Conservation (phyloP, 1,140 invertebrate genomes). For the Brachionus manjavacas region DNA sequence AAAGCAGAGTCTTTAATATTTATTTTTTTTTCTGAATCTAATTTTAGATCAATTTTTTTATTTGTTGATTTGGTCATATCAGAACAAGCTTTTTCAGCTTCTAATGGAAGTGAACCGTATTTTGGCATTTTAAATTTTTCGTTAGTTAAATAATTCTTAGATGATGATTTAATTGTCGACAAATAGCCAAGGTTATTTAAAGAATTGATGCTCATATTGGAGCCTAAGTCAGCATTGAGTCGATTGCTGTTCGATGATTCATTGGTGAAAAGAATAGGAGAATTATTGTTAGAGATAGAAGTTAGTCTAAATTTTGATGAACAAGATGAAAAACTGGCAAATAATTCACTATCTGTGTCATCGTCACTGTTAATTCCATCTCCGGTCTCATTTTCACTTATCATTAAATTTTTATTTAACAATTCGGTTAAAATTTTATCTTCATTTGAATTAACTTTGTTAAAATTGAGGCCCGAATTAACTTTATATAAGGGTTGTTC, state of each 20-base stretch:
- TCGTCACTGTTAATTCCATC: slow-evolving; percentile 26
- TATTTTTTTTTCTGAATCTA: neutral
- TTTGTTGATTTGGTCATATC: neutral
- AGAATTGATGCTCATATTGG: neutral
- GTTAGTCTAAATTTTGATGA: slow-evolving; percentile 73
- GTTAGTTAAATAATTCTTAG: neutral
- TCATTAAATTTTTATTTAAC: slow-evolving; percentile 21
- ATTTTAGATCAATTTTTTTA: neutral
- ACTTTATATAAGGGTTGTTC: slow-evolving; percentile 64
- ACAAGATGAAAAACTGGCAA: slow-evolving; percentile 80
- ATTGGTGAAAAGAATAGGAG: slow-evolving; percentile 45
- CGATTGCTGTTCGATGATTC: neutral
- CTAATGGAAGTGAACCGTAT: neutral
- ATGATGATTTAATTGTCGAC: neutral
- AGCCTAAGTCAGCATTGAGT: neutral
- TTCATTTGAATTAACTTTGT: slow-evolving; percentile 62
- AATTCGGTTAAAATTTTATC: slow-evolving; percentile 21
- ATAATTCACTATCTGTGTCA: slow-evolving; percentile 58
- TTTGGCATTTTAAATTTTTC: neutral
- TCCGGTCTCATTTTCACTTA: slow-evolving; percentile 57
- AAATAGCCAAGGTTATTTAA: slow-evolving; percentile 7
- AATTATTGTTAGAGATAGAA: slow-evolving; percentile 51
- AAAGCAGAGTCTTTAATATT: neutral
- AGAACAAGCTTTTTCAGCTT: neutral
- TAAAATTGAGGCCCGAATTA: slow-evolving; percentile 63